Percentiles rank a stretch among this genome's conserved stretches.
These are phyloP conservation scores for Nomada fucata DNA, from an alignment of 2,888 invertebrate genomes.

Conservation along the genomic window DNA sequence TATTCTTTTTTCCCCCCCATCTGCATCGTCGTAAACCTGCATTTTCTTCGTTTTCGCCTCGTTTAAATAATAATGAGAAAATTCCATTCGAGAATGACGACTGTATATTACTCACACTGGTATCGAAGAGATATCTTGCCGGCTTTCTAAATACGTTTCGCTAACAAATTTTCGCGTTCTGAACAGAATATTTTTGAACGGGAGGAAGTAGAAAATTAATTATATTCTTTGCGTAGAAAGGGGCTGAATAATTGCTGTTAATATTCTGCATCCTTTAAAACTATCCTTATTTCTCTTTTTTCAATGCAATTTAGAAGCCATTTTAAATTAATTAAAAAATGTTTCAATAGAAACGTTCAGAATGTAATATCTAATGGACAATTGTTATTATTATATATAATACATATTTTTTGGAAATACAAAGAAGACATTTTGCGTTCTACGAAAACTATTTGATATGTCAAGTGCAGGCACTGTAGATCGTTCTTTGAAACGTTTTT, in stretches of 20 bases:
- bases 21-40: not conserved
- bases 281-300: too few species aligned
- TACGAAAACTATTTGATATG: too few species aligned
- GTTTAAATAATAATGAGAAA: constrained; percentile 32
- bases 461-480: too few species aligned
- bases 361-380: not conserved
- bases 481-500: not conserved
- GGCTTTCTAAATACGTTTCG: not conserved
- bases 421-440: too few species aligned
- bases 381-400: not conserved
- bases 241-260: too few species aligned
- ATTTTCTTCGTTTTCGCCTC: constrained; percentile 16
- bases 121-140: constrained; percentile 1
- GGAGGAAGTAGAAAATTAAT: too few species aligned
- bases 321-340: not conserved
- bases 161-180: not conserved
- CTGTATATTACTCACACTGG: not conserved
- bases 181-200: too few species aligned
- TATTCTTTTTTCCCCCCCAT: not conserved
- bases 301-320: too few species aligned
- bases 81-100: constrained; percentile 20
- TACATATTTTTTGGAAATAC: too few species aligned
- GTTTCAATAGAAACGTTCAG: not conserved
- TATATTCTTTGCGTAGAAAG: too few species aligned
- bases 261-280: too few species aligned